Conservation (phyloP, 2,888 invertebrate genomes). For the Bombylius major region DNA sequence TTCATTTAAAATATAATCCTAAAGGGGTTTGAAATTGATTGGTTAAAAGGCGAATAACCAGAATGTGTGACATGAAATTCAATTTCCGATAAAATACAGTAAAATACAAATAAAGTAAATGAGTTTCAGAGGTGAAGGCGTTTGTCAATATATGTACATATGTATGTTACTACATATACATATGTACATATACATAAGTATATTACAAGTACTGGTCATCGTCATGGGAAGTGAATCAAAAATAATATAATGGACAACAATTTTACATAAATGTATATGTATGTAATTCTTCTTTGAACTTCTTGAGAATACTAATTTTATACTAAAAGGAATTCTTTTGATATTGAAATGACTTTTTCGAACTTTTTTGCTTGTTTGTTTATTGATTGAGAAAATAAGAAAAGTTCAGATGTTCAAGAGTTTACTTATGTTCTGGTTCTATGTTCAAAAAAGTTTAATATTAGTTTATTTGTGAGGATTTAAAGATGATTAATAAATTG, state of each 20-base stretch:
- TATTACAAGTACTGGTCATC: background rate
- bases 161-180: too few species aligned
- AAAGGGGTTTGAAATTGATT: background rate
- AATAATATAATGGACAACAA: background rate
- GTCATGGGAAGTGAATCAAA: background rate
- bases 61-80: background rate
- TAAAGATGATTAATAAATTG: too few species aligned
- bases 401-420: too few species aligned
- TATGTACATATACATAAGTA: too few species aligned
- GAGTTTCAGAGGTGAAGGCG: background rate
- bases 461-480: too few species aligned
- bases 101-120: too few species aligned
- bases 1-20: background rate
- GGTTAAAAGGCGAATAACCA: background rate
- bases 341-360: background rate
- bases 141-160: background rate
- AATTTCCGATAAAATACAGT: background rate
- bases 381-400: too few species aligned
- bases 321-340: background rate
- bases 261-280: too few species aligned
- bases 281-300: background rate
- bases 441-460: too few species aligned
- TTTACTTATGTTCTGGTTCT: too few species aligned
- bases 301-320: background rate
- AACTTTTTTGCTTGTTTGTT: background rate